Conservation (phyloP, 2,888 invertebrate genomes). For the Pyrrhosoma nymphula region DNA sequence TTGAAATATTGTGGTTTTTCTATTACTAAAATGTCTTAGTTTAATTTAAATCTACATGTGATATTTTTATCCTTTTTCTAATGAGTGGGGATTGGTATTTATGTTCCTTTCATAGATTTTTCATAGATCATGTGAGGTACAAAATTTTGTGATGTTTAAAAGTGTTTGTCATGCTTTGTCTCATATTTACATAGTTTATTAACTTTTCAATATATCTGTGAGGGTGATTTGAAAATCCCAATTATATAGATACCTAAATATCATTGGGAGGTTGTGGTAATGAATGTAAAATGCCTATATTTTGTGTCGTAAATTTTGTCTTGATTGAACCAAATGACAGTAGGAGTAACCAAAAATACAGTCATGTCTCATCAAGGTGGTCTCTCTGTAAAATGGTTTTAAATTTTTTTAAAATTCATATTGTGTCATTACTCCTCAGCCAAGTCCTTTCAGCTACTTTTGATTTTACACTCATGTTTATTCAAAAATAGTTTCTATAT, state of each 20-base stretch:
- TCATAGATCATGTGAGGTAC: slow-evolving; percentile 4
- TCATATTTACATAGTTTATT: slow-evolving; percentile 40
- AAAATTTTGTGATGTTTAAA: slow-evolving; percentile 2
- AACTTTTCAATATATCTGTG: slow-evolving; percentile 19
- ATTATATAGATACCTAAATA: neutral
- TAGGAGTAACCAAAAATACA: neutral
- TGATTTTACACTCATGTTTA: too few species aligned
- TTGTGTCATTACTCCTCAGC: too few species aligned
- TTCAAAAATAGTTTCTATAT: too few species aligned
- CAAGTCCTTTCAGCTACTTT: too few species aligned
- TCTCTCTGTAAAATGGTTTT: too few species aligned
- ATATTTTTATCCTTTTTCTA: slow-evolving; percentile 36
- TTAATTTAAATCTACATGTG: slow-evolving; percentile 41
- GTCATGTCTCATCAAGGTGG: neutral
- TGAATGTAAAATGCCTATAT: neutral
- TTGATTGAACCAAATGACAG: neutral
- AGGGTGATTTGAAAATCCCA: slow-evolving; percentile 6
- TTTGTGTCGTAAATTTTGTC: neutral
- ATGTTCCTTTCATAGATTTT: slow-evolving; percentile 29
- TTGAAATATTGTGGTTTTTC: slow-evolving; percentile 38
- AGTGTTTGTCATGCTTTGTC: slow-evolving; percentile 50
- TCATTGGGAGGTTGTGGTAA: neutral
- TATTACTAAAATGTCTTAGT: slow-evolving; percentile 23
- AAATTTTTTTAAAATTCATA: too few species aligned
- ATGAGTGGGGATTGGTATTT: slow-evolving; percentile 3